These are phyloP conservation scores for Leucoma salicis DNA, from an alignment of 2,888 invertebrate genomes.

Conservation along the genomic window DNA sequence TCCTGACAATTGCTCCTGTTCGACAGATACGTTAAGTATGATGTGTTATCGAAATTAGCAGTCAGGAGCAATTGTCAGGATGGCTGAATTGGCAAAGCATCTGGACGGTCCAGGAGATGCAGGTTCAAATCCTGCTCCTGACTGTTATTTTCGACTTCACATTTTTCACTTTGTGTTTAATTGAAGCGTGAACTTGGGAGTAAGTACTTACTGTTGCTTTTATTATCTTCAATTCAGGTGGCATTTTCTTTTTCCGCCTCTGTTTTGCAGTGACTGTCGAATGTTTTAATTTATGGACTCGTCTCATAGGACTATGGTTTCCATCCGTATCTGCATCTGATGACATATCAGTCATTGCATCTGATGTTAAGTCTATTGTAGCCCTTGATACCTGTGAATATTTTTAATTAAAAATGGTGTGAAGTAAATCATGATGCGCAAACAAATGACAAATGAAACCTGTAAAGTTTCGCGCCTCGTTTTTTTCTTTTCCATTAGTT, in stretches of 20 bases:
- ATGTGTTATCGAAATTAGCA: too few relatives aligned
- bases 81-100: too few relatives aligned
- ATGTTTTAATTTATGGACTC: slow-evolving; percentile 67
- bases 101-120: too few relatives aligned
- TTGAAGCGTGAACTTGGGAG: too few relatives aligned
- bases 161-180: too few relatives aligned
- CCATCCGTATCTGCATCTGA: slow-evolving; percentile 83
- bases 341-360: slow-evolving; percentile 85
- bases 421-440: neutral
- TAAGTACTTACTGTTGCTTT: slow-evolving; percentile 71
- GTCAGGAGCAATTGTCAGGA: too few relatives aligned
- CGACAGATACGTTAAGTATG: too few relatives aligned
- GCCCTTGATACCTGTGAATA: slow-evolving; percentile 79
- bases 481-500: slow-evolving; percentile 69
- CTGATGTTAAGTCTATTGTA: slow-evolving; percentile 84
- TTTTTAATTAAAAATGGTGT: neutral
- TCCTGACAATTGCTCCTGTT: too few relatives aligned
- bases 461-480: slow-evolving; percentile 81
- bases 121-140: too few relatives aligned
- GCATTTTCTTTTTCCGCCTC: slow-evolving; percentile 77
- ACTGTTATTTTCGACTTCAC: too few relatives aligned
- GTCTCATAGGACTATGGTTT: slow-evolving; percentile 68
- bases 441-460: slow-evolving; percentile 44
- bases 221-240: slow-evolving; percentile 76
- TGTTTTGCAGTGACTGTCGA: slow-evolving; percentile 61